Evolutionary conservation across 2,888 invertebrate genomes (phyloP).

Genomic region (Sylvicola cinctus): DNA sequence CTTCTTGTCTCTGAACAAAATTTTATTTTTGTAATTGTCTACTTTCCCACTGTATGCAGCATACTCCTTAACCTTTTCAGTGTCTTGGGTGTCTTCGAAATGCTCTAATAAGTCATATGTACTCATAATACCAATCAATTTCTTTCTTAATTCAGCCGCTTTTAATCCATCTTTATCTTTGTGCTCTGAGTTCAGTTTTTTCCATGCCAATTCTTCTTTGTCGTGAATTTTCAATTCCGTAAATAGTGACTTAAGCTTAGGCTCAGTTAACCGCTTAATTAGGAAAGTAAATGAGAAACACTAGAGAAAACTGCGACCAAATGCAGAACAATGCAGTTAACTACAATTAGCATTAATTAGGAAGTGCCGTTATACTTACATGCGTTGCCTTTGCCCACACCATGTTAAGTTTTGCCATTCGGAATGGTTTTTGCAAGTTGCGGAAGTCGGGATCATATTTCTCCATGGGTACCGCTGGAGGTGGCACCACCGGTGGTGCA

Average conservation of each 20-base stretch:
- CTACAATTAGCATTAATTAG: not conserved
- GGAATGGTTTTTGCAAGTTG: conserved; percentile 61
- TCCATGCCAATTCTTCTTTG: conserved; percentile 72
- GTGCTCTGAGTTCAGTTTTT: conserved; percentile 61
- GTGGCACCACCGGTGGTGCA: conserved; percentile 19
- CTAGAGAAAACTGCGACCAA: no score
- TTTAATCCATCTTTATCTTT: conserved; percentile 71
- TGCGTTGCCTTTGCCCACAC: conserved; percentile 80
- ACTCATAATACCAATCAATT: conserved; percentile 62
- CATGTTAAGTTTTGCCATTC: conserved; percentile 77
- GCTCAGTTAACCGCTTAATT: conserved; percentile 65
- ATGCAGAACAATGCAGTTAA: not conserved
- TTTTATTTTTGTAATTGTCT: conserved; percentile 47
- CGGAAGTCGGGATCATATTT: conserved; percentile 35
- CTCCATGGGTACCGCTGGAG: conserved; percentile 16
- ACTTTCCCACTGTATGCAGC: conserved; percentile 23
- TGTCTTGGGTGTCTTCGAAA: conserved; percentile 46
- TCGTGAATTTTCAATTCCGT: conserved; percentile 82
- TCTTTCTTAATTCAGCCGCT: conserved; percentile 59
- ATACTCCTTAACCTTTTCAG: conserved; percentile 20
- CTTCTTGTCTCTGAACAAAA: conserved; percentile 75
- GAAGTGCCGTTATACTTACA: conserved; percentile 31
- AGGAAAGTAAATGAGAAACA: conserved; percentile 20
- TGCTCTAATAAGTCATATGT: conserved; percentile 62
- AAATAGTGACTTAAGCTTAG: conserved; percentile 66